Conservation (phyloP, 2,797 vertebrate genomes). For the Arctocebus calabarensis region DNA sequence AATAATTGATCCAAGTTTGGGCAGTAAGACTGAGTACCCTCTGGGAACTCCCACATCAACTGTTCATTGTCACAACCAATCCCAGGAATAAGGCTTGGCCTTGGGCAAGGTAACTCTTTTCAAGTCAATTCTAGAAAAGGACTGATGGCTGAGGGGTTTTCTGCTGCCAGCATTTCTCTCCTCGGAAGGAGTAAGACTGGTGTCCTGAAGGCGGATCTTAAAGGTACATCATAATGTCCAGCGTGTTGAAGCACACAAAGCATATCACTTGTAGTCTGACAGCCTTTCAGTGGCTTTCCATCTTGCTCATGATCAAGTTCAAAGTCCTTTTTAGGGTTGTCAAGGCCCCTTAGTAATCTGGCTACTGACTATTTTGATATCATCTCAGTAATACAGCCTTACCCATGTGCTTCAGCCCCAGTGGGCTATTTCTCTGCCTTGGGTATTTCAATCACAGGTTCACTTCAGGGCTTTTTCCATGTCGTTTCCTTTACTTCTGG, state of each 20-base stretch:
- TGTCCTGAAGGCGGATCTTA: neutral
- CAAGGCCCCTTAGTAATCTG: neutral
- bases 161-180: neutral
- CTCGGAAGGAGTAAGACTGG: neutral
- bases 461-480: neutral
- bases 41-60: neutral
- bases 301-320: neutral
- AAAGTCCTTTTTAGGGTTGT: neutral
- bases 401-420: neutral
- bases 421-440: neutral
- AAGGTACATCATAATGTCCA: neutral
- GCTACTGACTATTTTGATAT: neutral
- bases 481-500: neutral
- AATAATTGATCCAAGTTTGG: neutral
- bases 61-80: neutral
- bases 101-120: neutral
- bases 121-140: neutral
- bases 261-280: neutral
- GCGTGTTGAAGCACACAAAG: neutral
- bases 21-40: neutral
- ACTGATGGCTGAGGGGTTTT: neutral
- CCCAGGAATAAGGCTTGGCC: neutral
- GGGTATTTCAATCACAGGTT: neutral
- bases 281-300: neutral
- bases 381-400: neutral